Evolutionary conservation across 2,113 vertebrate species (phyloP).

Genomic region (Myodes glareolus): DNA sequence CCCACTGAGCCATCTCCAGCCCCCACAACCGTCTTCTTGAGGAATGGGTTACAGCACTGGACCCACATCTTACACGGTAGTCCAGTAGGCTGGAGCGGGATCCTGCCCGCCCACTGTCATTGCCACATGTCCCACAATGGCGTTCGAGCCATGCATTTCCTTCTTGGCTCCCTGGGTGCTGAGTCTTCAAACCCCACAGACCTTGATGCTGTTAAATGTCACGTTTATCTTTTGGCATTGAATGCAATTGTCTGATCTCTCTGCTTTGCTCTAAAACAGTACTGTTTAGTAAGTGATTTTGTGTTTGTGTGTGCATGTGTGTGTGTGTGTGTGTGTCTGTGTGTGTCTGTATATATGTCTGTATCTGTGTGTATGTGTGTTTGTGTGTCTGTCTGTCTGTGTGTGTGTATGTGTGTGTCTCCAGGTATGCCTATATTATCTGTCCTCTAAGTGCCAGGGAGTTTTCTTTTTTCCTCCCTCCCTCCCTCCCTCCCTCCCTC

Average conservation of each 20-base stretch:
- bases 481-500: too few species aligned
- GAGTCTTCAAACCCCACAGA: background rate
- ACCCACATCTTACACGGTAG: background rate
- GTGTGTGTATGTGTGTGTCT: background rate
- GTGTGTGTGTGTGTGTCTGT: background rate
- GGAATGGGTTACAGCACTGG: background rate
- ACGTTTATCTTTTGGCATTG: constrained; percentile 2
- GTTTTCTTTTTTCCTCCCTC: background rate
- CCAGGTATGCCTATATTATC: background rate
- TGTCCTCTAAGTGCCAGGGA: background rate
- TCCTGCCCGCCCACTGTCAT: background rate
- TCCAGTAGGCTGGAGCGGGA: background rate
- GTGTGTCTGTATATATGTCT: background rate
- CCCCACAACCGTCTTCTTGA: background rate
- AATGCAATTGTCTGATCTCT: background rate
- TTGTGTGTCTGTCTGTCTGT: accelerated
- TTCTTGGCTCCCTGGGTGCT: background rate
- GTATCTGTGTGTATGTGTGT: too few species aligned
- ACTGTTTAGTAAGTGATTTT: background rate
- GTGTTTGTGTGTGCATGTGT: background rate
- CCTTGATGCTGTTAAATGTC: too few species aligned
- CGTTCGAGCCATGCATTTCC: background rate
- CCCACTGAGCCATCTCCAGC: background rate
- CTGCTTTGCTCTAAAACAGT: constrained; percentile 20
- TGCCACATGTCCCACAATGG: background rate